These are phyloP conservation scores for Microctenopoma steveboyesi DNA, from an alignment of 2,797 vertebrate species.

Conservation along the genomic window DNA sequence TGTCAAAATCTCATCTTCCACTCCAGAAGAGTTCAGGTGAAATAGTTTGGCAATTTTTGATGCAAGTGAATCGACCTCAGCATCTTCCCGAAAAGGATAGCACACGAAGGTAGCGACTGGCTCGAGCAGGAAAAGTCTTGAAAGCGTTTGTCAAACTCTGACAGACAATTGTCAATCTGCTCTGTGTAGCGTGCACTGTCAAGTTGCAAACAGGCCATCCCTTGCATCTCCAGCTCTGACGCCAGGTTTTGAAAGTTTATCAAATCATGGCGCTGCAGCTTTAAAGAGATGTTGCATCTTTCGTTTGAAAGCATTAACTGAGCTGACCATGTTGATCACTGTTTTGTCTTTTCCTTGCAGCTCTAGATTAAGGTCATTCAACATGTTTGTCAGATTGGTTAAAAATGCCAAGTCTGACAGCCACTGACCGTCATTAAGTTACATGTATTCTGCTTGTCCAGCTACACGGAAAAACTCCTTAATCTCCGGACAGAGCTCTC, in stretches of 20 bases:
- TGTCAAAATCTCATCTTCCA: slow-evolving; percentile 11
- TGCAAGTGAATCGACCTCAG: too few species aligned
- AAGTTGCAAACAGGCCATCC: background rate
- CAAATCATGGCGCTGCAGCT: slow-evolving; percentile 26
- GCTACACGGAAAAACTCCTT: background rate
- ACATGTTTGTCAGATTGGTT: slow-evolving; percentile 14
- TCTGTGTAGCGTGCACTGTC: slow-evolving; percentile 6
- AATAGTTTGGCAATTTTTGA: too few species aligned
- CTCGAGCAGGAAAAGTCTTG: too few species aligned
- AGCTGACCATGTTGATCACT: too few species aligned
- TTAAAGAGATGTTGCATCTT: slow-evolving; percentile 8
- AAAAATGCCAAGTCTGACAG: background rate
- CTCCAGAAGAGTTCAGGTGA: too few species aligned
- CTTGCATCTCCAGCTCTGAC: slow-evolving; percentile 10
- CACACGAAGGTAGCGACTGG: too few species aligned
- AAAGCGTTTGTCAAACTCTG: too few species aligned
- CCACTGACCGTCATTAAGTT: slow-evolving; percentile 16
- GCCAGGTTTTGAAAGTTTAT: slow-evolving; percentile 9
- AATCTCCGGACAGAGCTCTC: slow-evolving; percentile 14
- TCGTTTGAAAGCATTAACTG: too few species aligned
- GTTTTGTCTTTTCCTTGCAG: too few species aligned
- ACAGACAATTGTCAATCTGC: too few species aligned
- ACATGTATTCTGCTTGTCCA: slow-evolving; percentile 3
- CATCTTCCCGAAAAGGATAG: too few species aligned
- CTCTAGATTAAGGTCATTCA: too few species aligned